Evolutionary conservation across 2,113 vertebrate genomes (phyloP).

Genomic region (Desmodus rotundus): DNA sequence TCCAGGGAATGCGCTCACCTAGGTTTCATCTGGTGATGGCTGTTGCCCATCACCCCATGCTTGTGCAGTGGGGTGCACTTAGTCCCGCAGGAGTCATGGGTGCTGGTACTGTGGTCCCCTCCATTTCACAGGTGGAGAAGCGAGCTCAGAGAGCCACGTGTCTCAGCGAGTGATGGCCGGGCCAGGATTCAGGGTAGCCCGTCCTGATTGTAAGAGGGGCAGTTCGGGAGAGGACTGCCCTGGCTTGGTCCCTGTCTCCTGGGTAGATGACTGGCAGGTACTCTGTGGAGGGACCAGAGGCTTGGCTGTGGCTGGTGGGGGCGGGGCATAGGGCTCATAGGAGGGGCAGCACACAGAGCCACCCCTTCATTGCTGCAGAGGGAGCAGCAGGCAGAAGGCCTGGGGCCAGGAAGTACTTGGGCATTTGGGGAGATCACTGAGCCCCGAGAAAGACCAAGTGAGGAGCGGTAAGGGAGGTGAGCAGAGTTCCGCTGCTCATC

Average conservation of each 20-base stretch:
- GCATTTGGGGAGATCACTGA: background rate
- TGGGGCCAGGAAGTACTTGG: background rate
- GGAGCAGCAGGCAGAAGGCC: background rate
- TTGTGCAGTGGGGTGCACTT: background rate
- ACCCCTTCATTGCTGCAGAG: background rate
- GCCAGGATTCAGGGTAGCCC: background rate
- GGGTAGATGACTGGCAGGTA: background rate
- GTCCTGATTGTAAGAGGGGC: background rate
- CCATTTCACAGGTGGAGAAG: background rate
- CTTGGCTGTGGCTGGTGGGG: background rate
- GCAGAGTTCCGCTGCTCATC: background rate
- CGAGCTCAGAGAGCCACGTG: background rate
- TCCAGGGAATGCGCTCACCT: background rate
- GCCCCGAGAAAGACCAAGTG: background rate
- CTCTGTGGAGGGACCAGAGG: background rate
- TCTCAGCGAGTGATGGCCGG: background rate
- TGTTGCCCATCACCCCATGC: background rate
- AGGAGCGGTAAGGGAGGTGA: background rate
- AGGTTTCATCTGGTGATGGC: background rate
- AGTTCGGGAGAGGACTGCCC: background rate
- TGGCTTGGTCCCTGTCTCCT: rapidly evolving
- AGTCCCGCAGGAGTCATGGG: background rate
- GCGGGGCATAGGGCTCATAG: rapidly evolving
- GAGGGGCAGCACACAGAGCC: background rate
- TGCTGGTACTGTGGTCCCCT: background rate